These are phyloP conservation scores for Macrostomum cliftonense DNA, from an alignment of 2,888 invertebrate genomes.

Conservation along the genomic window DNA sequence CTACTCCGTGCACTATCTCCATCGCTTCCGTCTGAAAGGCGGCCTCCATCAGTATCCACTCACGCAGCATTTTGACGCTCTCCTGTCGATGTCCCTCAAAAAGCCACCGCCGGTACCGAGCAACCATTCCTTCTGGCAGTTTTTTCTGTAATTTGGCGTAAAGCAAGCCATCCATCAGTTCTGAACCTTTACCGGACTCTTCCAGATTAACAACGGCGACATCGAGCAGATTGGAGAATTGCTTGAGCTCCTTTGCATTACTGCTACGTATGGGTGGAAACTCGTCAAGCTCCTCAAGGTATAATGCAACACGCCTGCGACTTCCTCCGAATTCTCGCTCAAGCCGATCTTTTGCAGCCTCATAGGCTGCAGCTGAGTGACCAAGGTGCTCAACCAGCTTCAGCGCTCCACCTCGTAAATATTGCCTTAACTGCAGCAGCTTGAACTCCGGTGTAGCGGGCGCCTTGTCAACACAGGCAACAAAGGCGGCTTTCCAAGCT, in stretches of 20 bases:
- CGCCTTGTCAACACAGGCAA: constrained; percentile 7
- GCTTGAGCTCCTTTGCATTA: constrained; percentile 6
- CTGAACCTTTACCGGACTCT: constrained; percentile 3
- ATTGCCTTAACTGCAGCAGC: constrained; percentile 10
- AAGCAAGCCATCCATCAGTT: constrained; percentile 3
- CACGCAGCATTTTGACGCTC: constrained; percentile 4
- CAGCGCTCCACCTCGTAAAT: constrained; percentile 8
- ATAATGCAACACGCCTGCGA: constrained; percentile 3
- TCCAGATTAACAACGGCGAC: constrained; percentile 8
- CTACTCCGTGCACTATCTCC: constrained; percentile 5
- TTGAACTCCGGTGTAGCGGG: constrained; percentile 13
- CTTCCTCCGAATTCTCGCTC: constrained; percentile 10
- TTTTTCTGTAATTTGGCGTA: constrained; percentile 8
- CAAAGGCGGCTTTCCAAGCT: constrained; percentile 11
- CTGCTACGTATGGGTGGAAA: constrained; percentile 6
- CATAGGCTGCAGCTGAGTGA: constrained; percentile 9
- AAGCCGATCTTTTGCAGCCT: constrained; percentile 8
- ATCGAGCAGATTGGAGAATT: constrained; percentile 8
- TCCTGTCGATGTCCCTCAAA: constrained; percentile 3
- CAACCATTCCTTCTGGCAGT: constrained; percentile 5
- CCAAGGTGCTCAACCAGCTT: constrained; percentile 7
- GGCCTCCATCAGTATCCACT: constrained; percentile 4
- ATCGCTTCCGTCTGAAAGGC: constrained; percentile 7
- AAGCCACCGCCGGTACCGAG: constrained; percentile 5
- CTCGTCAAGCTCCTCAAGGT: constrained; percentile 10